Evolutionary conservation across 2,797 vertebrate genomes (phyloP).

Genomic region (Harpagifer antarcticus): DNA sequence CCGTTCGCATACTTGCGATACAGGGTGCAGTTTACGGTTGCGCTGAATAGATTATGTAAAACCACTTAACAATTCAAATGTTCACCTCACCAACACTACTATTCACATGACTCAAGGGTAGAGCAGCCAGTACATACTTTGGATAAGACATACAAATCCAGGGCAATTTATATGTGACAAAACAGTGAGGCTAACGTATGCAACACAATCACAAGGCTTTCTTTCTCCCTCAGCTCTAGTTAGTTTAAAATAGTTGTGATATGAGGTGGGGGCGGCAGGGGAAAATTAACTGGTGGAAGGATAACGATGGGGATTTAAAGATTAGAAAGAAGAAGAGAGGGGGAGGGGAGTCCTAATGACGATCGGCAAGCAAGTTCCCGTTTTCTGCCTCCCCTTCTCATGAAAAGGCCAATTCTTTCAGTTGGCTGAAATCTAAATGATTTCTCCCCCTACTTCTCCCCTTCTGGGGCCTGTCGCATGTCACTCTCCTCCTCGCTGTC

Average conservation of each 20-base stretch:
- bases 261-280: constrained; percentile 12
- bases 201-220: constrained; percentile 46
- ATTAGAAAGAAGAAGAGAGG: not conserved
- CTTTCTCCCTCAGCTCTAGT: constrained; percentile 44
- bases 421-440: constrained; percentile 70
- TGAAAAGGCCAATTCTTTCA: constrained; percentile 72
- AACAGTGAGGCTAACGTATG: constrained; percentile 40
- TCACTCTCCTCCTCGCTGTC: constrained; percentile 48
- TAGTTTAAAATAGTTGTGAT: constrained; percentile 48
- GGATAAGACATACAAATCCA: constrained; percentile 53
- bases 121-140: constrained; percentile 25
- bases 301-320: constrained; percentile 32
- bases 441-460: constrained; percentile 39
- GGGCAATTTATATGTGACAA: constrained; percentile 49
- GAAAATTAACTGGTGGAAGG: constrained; percentile 24
- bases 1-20: constrained; percentile 26
- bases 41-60: constrained; percentile 79
- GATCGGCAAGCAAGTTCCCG: constrained; percentile 36
- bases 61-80: constrained; percentile 64
- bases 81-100: constrained; percentile 47
- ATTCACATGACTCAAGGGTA: constrained; percentile 58
- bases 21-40: constrained; percentile 43
- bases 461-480: constrained; percentile 52
- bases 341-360: constrained; percentile 17
- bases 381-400: constrained; percentile 24